These are phyloP conservation scores for Pectinophora gossypiella DNA, from an alignment of 1,140 invertebrate species.

Conservation along the genomic window DNA sequence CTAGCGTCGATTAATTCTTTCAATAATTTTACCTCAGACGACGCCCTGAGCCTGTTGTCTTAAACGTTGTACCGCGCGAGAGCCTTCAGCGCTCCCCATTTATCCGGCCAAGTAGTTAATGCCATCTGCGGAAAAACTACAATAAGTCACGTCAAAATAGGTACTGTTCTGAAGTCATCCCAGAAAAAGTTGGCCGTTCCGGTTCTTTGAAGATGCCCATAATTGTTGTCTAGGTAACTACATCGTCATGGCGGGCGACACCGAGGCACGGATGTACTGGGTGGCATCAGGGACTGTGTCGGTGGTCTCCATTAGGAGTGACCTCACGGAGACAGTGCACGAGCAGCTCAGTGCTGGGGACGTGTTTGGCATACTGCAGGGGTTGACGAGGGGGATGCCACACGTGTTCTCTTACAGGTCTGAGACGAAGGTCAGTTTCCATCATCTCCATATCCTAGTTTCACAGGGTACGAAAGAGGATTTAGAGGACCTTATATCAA, in stretches of 20 bases:
- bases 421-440: constrained; percentile 53
- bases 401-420: constrained; percentile 69
- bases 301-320: constrained; percentile 55
- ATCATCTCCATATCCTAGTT: no score
- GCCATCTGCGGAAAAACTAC: no score
- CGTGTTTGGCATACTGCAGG: constrained; percentile 64
- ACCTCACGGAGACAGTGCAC: constrained; percentile 65
- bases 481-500: no score
- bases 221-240: constrained; percentile 52
- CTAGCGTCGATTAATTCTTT: no score
- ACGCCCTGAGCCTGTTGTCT: no score
- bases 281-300: constrained; percentile 56
- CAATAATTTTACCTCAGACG: no score
- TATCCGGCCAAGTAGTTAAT: no score
- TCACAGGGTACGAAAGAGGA: no score
- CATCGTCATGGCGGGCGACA: constrained; percentile 68
- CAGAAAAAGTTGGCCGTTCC: background rate
- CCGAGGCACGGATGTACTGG: constrained; percentile 67
- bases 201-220: background rate
- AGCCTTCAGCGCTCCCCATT: no score
- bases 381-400: constrained; percentile 47
- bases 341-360: constrained; percentile 53
- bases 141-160: no score
- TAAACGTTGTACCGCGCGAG: no score
- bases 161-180: background rate